Base-by-base conservation (phyloP, 2,888 invertebrate genomes). In the Lasioglossum lativentre region DNA sequence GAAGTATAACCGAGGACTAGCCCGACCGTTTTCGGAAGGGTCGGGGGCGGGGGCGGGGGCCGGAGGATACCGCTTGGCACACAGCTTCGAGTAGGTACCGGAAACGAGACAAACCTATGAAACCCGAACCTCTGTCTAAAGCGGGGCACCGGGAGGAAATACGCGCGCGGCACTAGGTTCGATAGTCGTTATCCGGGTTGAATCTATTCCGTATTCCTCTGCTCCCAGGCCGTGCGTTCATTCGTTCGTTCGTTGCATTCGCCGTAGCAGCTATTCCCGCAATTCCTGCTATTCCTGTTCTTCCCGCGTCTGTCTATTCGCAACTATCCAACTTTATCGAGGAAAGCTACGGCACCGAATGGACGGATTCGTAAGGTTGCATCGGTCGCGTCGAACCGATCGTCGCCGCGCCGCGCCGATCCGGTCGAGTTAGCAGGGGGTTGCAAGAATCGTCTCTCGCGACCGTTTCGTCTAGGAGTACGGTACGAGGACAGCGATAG, bases 51-150 rank as follows among this genome's bases (percentile, higher is more conserved):
- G 40, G 73, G 40, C 2, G n/a, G n/a, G 68, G 68, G 27, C 42
- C 2, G n/a, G n/a, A 56, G 68, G 27, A 34, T 71, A 52, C 12
- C 5, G 52, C 23, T 74, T 40, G 70, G 75, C 80, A 40, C 30
- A 12, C 83, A 40, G 19, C 73, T n/a, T 34, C 73, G 47, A 52
- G 34, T 73, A 34, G 94, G 94, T 94, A 91, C 94, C 92, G 94
- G 94, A 94, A 94, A 94, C 94, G 94, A 94, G 94, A 94, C 93
- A 93, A 93, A 94, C 93, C 93, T 93, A 93, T 92, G 93, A 92
- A 92, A 90, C 88, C 89, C 86, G 91, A 91, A 91, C 87, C 89
- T 90, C 83, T 81, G 82, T 85, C 75, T 52, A 66, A 77, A 78
- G 47, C 74, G 81, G 66, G 85, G 90, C 70, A 72, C 72, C 88